Conservation (phyloP, 2,888 invertebrate species). For the Nephrotoma flavescens region DNA sequence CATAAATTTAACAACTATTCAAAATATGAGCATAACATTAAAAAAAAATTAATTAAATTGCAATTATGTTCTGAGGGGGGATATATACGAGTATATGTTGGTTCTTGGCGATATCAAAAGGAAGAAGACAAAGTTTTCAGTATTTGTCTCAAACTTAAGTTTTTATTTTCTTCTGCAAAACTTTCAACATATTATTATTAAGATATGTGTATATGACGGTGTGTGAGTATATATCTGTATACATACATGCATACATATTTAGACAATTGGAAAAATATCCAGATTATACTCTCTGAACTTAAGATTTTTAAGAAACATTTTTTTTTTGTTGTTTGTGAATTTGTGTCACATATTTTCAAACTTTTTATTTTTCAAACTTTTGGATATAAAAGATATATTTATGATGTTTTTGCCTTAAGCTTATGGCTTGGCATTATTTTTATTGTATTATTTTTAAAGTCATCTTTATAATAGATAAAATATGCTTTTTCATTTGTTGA, state of each 20-base stretch:
- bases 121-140: not conserved
- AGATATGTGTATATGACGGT: too few relatives aligned
- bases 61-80: not conserved
- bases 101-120: not conserved
- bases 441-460: not conserved
- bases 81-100: not conserved
- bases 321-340: not conserved
- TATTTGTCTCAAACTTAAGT: not conserved
- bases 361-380: not conserved
- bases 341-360: not conserved
- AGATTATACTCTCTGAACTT: not conserved
- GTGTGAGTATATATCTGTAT: not conserved
- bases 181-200: not conserved
- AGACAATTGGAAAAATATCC: not conserved
- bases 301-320: not conserved
- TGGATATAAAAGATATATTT: not conserved
- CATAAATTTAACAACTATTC: not conserved
- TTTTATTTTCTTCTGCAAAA: not conserved
- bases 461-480: not conserved
- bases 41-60: not conserved
- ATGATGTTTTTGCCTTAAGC: not conserved
- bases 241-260: not conserved
- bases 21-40: not conserved
- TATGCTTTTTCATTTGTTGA: too few relatives aligned
- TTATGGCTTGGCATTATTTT: not conserved